phyloP scores from a whole-genome alignment of 2,797 vertebrate genomes.

The Pseudomugil gertrudae region DNA sequence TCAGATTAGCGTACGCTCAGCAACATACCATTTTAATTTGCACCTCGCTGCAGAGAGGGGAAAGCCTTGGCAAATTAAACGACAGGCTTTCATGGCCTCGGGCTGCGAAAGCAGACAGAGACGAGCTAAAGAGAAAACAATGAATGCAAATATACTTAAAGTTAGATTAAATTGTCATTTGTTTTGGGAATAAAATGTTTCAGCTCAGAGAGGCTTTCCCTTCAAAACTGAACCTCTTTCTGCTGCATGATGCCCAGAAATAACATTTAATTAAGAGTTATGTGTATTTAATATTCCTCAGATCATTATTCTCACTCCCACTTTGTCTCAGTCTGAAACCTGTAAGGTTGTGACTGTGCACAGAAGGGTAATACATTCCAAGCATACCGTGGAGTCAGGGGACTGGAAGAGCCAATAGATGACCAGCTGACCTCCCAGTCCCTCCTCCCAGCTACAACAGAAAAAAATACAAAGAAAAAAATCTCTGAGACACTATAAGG shows the following conservation, averaged over 20 bases:
- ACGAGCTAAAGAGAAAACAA: constrained; percentile 47
- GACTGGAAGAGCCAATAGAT: constrained; percentile 79
- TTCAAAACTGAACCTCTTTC: constrained; percentile 2
- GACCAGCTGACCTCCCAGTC: constrained; percentile 69
- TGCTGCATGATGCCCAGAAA: neutral
- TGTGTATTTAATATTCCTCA: constrained; percentile 29
- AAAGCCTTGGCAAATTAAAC: constrained; percentile 65
- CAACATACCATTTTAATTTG: constrained; percentile 44
- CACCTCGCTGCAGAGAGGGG: constrained; percentile 47
- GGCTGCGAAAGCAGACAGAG: constrained; percentile 63
- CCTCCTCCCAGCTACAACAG: constrained; percentile 56
- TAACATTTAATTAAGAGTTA: neutral
- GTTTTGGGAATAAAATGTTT: constrained; percentile 38
- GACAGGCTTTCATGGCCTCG: constrained; percentile 58
- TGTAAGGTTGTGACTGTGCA: constrained; percentile 76
- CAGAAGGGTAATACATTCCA: constrained; percentile 81
- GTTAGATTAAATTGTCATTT: constrained; percentile 54
- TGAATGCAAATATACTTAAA: constrained; percentile 38
- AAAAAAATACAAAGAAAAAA: constrained; percentile 72
- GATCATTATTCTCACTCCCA: constrained; percentile 58
- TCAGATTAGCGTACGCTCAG: constrained; percentile 21
- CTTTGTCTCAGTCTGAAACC: constrained; percentile 84
- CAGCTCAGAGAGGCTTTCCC: constrained; percentile 6
- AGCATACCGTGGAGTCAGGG: constrained; percentile 79
- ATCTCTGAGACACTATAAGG: constrained; percentile 40